A percentile compares a stretch with the other conserved stretches of the same genome.
These are phyloP conservation scores for Eulemur rubriventer DNA, from an alignment of 2,797 vertebrate species.

Conservation along the genomic window DNA sequence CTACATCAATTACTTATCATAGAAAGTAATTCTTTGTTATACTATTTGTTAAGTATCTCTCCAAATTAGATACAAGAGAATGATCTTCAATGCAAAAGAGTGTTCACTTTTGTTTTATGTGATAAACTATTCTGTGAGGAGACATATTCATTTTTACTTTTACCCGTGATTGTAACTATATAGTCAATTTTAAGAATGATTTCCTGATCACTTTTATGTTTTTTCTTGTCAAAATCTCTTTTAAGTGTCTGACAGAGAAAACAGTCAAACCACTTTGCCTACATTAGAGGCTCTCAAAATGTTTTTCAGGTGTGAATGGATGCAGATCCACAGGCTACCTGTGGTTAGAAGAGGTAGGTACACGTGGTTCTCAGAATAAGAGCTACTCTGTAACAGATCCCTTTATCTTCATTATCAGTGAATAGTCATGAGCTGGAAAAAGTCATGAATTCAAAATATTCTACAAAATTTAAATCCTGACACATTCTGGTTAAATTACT, in stretches of 20 bases:
- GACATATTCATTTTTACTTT: constrained; percentile 72
- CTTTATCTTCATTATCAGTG: background rate
- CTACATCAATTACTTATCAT: constrained; percentile 63
- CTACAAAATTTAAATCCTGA: background rate
- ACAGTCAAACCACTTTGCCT: background rate
- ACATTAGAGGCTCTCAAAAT: background rate
- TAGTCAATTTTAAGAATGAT: constrained; percentile 51
- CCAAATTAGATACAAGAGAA: constrained; percentile 69
- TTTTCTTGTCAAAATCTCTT: constrained; percentile 38
- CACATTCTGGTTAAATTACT: background rate
- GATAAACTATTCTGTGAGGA: constrained; percentile 74
- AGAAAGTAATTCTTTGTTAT: constrained; percentile 70
- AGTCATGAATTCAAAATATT: background rate
- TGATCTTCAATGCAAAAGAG: constrained; percentile 69
- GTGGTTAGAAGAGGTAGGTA: background rate
- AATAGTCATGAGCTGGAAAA: background rate
- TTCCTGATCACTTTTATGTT: constrained; percentile 5
- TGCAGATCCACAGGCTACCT: background rate
- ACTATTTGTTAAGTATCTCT: constrained; percentile 68
- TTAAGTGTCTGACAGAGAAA: constrained; percentile 26
- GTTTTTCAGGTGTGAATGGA: background rate
- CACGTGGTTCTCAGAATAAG: background rate
- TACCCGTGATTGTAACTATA: constrained; percentile 4
- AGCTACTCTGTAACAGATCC: background rate
- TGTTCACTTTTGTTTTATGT: constrained; percentile 64